Evolutionary conservation across 2,113 vertebrate genomes (phyloP).

Genomic region (Sander lucioperca): DNA sequence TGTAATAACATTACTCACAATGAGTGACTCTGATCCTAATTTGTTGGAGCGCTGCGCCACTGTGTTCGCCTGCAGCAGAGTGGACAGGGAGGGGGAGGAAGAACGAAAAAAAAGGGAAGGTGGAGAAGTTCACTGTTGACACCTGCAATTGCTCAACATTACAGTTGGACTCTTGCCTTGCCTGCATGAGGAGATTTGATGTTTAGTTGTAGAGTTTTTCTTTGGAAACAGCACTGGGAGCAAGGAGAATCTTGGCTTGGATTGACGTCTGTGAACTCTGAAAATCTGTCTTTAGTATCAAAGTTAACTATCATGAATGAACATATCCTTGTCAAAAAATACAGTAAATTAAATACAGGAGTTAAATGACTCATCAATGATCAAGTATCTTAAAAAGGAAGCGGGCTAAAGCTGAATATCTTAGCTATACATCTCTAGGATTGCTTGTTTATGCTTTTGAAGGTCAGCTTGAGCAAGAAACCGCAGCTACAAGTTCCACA

Average conservation of each 20-base stretch:
- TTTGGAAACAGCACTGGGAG: not conserved
- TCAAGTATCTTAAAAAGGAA: not conserved
- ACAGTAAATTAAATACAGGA: not conserved
- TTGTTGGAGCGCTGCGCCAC: not conserved
- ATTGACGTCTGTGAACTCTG: not conserved
- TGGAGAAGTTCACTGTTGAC: not conserved
- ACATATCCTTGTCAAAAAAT: not conserved
- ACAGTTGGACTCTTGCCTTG: not conserved
- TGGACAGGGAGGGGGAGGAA: constrained; percentile 60
- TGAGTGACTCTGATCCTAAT: constrained; percentile 66
- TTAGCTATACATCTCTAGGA: not conserved
- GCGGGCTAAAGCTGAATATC: too few species aligned
- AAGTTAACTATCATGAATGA: not conserved
- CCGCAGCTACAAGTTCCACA: too few species aligned
- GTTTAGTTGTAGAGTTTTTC: not conserved
- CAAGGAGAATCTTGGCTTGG: not conserved
- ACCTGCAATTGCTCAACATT: constrained; percentile 20
- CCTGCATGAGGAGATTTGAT: not conserved
- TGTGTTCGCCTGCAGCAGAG: constrained; percentile 81
- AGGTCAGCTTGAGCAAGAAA: not conserved
- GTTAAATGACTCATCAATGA: too few species aligned
- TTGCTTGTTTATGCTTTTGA: not conserved
- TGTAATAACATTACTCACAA: constrained; percentile 47
- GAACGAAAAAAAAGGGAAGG: not conserved
- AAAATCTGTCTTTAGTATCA: not conserved